A percentile compares a stretch with the other conserved stretches of the same genome.
phyloP scores from a whole-genome alignment of 1,140 invertebrate species.

The Anagrus nilaparvatae region DNA sequence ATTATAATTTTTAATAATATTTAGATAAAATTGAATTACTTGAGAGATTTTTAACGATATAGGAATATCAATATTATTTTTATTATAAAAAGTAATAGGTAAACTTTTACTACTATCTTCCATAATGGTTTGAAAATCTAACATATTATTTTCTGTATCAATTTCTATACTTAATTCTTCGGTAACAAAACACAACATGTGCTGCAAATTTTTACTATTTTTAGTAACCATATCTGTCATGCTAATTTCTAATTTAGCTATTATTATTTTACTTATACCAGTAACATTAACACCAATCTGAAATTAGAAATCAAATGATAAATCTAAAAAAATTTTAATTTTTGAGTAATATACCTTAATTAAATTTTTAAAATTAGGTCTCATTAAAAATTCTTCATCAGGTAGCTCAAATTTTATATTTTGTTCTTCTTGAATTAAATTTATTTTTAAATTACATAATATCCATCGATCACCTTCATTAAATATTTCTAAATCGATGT shows the following conservation, averaged over 20 bases:
- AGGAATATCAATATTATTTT: slow-evolving; percentile 29
- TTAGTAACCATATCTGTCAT: slow-evolving; percentile 33
- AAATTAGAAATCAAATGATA: slow-evolving; percentile 10
- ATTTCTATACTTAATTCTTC: slow-evolving; percentile 29
- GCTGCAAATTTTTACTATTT: slow-evolving; percentile 28
- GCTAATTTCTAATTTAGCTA: slow-evolving; percentile 25
- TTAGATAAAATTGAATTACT: slow-evolving; percentile 20
- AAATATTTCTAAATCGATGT: slow-evolving; percentile 27
- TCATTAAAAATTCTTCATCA: slow-evolving; percentile 25
- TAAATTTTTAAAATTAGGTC: slow-evolving; percentile 25
- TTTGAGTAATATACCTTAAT: slow-evolving; percentile 24
- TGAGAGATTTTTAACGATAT: slow-evolving; percentile 26
- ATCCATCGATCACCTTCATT: slow-evolving; percentile 36
- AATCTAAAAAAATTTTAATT: neutral
- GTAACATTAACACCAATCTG: slow-evolving; percentile 30
- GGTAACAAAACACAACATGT: slow-evolving; percentile 34
- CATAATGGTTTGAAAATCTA: slow-evolving; percentile 25
- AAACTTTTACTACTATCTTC: slow-evolving; percentile 21
- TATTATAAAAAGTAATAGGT: slow-evolving; percentile 30
- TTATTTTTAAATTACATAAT: slow-evolving; percentile 23
- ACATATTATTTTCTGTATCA: slow-evolving; percentile 18
- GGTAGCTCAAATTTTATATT: slow-evolving; percentile 28
- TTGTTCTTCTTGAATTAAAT: slow-evolving; percentile 29
- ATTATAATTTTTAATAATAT: slow-evolving; percentile 2
- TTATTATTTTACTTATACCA: slow-evolving; percentile 28